Evolutionary conservation across 2,113 vertebrate genomes (phyloP).

Genomic region (Rhineura floridana): DNA sequence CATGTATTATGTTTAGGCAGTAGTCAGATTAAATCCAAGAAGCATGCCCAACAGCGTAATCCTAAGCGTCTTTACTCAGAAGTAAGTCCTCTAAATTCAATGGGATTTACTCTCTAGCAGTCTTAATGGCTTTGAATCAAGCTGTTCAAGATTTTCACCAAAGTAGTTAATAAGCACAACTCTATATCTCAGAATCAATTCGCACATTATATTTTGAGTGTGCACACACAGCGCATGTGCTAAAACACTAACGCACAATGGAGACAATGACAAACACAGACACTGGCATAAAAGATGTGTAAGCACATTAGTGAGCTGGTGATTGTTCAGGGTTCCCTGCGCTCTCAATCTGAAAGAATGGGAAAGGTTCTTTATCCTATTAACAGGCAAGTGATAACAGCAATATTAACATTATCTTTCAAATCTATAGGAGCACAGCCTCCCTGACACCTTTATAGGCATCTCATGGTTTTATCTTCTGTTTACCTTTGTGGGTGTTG

Average conservation of each 20-base stretch:
- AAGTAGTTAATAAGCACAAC: not conserved
- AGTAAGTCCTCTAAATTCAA: not conserved
- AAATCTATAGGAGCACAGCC: not conserved
- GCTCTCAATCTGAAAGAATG: conserved; percentile 3
- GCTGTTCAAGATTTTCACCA: not conserved
- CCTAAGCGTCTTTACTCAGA: not conserved
- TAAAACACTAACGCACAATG: not conserved
- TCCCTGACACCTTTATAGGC: fast-evolving
- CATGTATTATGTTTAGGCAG: not conserved
- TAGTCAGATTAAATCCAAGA: not conserved
- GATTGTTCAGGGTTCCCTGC: not conserved
- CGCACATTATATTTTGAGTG: not conserved
- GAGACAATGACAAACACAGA: not conserved
- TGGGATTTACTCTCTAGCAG: not conserved
- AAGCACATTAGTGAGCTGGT: not conserved
- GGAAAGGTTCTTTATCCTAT: conserved; percentile 17
- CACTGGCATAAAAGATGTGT: not conserved
- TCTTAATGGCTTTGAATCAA: not conserved
- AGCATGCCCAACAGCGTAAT: not conserved
- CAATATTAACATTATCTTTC: fast-evolving
- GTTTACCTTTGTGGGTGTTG: conserved; percentile 2
- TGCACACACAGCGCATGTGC: not conserved
- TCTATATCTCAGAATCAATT: not conserved
- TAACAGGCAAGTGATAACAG: not conserved
- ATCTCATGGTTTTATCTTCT: not conserved